These are phyloP conservation scores for Ornithoptera priamus DNA, from an alignment of 2,888 invertebrate species.

Conservation along the genomic window DNA sequence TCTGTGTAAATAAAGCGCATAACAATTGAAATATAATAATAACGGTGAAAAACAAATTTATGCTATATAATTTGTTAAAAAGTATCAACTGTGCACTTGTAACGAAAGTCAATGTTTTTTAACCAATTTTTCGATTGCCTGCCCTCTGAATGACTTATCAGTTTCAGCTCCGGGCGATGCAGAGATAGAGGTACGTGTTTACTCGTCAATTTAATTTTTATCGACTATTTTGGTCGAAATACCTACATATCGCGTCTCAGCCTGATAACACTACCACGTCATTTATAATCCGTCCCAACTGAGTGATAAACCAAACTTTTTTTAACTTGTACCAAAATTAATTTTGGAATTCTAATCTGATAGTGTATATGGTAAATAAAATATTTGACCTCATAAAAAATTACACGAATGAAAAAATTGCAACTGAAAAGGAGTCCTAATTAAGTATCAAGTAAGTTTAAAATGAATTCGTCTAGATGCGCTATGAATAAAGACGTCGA, in stretches of 20 bases:
- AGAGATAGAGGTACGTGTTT: conserved; percentile 52
- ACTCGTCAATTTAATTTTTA: conserved; percentile 64
- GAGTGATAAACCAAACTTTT: conserved; percentile 47
- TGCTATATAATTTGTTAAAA: conserved; percentile 13
- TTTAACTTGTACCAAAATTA: conserved; percentile 32
- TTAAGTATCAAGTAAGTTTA: conserved; percentile 30
- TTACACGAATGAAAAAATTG: conserved; percentile 21
- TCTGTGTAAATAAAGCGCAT: conserved; percentile 7
- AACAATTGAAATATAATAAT: conserved; percentile 2
- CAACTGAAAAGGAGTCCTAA: conserved; percentile 30
- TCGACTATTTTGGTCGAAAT: conserved; percentile 61
- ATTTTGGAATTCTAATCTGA: conserved; percentile 28
- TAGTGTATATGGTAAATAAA: conserved; percentile 8
- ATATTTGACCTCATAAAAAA: conserved; percentile 23
- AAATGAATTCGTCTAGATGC: conserved; percentile 29
- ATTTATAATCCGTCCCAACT: conserved; percentile 40
- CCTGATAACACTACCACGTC: conserved; percentile 51
- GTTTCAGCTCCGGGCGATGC: conserved; percentile 49
- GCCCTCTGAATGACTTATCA: conserved; percentile 42
- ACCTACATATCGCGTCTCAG: conserved; percentile 52
- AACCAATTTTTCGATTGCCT: conserved; percentile 28
- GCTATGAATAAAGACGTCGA: conserved; percentile 38
- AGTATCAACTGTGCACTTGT: conserved; percentile 19
- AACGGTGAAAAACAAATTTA: conserved; percentile 8
- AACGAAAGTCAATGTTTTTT: conserved; percentile 33